Evolutionary conservation across 2,888 invertebrate genomes (phyloP).

Genomic region (Fragum whitleyi): DNA sequence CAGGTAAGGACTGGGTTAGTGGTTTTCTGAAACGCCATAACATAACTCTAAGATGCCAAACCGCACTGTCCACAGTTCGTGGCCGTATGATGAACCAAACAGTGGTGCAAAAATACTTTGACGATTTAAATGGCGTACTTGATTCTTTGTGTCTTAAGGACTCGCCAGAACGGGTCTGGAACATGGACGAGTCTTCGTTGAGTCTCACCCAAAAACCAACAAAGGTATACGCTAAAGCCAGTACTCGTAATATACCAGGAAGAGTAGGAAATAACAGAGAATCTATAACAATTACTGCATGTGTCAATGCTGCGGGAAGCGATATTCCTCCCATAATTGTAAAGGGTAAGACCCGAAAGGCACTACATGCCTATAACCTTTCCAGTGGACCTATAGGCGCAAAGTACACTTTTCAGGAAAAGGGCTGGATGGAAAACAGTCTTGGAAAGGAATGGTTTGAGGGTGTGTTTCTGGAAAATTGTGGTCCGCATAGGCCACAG

Average conservation of each 20-base stretch:
- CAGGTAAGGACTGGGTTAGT: too few relatives aligned
- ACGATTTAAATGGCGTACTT: constrained; percentile 3
- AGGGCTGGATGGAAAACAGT: constrained; percentile 32
- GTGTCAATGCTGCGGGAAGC: constrained; percentile 53
- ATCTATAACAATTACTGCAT: constrained; percentile 43
- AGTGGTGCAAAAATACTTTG: constrained; percentile 16
- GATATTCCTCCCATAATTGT: constrained; percentile 42
- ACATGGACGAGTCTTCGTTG: constrained; percentile 47
- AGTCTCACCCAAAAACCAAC: constrained; percentile 46
- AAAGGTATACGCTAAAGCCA: too few relatives aligned
- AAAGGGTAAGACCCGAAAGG: constrained; percentile 32
- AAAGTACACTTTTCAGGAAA: constrained; percentile 22
- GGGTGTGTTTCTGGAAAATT: constrained; percentile 17
- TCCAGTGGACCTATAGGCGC: constrained; percentile 7
- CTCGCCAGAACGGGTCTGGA: constrained; percentile 22
- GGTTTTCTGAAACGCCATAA: too few relatives aligned
- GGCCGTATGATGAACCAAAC: constrained; percentile 14
- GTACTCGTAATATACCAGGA: too few relatives aligned
- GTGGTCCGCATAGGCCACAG: constrained; percentile 10
- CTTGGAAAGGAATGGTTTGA: constrained; percentile 35
- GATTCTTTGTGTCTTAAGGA: not conserved
- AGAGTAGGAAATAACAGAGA: too few relatives aligned
- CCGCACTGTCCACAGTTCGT: too few relatives aligned
- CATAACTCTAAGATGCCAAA: too few relatives aligned
- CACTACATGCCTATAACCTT: constrained; percentile 19